Conservation (phyloP, 2,113 vertebrate genomes). For the Shinisaurus crocodilurus region DNA sequence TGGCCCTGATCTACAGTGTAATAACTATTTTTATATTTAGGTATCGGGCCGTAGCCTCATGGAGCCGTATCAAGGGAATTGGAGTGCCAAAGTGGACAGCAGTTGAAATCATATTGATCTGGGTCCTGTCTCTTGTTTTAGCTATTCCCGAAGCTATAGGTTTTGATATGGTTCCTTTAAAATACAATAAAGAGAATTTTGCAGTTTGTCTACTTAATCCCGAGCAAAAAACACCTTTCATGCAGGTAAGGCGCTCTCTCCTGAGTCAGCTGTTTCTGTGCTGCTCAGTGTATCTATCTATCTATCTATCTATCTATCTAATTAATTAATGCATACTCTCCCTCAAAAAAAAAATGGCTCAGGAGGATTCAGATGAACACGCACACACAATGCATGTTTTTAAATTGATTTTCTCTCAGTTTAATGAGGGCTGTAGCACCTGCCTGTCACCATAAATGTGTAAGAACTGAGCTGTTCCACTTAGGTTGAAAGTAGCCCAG, state of each 20-base stretch:
- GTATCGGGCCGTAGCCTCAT: slow-evolving; percentile 90
- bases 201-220: slow-evolving; percentile 89
- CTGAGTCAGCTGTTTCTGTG: neutral
- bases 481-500: neutral
- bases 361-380: neutral
- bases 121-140: slow-evolving; percentile 87
- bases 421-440: neutral
- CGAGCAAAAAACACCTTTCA: slow-evolving; percentile 84
- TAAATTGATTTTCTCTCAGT: neutral
- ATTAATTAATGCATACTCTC: neutral
- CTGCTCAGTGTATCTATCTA: neutral
- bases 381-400: neutral
- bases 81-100: slow-evolving; percentile 87
- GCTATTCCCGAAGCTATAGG: slow-evolving; percentile 91
- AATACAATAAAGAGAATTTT: slow-evolving; percentile 85
- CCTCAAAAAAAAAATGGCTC: neutral
- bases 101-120: slow-evolving; percentile 90
- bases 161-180: slow-evolving; percentile 87
- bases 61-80: slow-evolving; percentile 90
- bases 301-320: too few relatives aligned
- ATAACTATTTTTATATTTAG: slow-evolving; percentile 67
- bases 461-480: neutral
- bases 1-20: neutral
- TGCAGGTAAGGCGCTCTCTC: slow-evolving; percentile 80
- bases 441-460: neutral